phyloP scores from a whole-genome alignment of 2,888 invertebrate species.

The Dynastes hyllus region DNA sequence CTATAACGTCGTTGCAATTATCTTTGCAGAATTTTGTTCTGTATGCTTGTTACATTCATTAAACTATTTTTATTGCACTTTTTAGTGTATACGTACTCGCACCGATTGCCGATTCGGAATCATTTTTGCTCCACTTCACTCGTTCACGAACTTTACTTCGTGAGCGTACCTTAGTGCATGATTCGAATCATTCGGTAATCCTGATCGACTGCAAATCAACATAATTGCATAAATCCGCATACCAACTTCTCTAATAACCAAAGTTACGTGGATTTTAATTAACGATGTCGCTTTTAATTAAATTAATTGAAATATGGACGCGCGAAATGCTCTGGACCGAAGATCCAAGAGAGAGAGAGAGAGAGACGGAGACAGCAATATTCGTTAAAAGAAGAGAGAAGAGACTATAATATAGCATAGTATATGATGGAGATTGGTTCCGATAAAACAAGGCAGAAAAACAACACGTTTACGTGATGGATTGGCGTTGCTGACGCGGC shows the following conservation, averaged over 20 bases:
- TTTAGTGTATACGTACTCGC: no score
- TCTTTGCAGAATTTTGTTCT: no score
- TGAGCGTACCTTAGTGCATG: not conserved
- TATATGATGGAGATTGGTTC: not conserved
- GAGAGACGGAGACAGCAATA: no score
- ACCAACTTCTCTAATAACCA: not conserved
- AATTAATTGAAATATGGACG: conserved; percentile 38
- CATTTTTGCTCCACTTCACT: no score
- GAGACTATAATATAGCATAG: not conserved
- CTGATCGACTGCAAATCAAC: conserved; percentile 37
- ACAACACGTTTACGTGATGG: conserved; percentile 9
- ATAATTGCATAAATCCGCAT: conserved; percentile 36
- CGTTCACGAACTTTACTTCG: no score
- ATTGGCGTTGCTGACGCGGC: not conserved
- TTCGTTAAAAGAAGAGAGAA: not conserved
- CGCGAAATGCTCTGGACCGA: not conserved
- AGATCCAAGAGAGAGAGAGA: not conserved
- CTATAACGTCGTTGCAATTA: no score
- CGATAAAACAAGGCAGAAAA: conserved; percentile 11
- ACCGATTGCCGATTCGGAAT: no score
- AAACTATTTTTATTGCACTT: no score
- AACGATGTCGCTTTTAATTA: conserved; percentile 40
- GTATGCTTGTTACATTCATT: no score
- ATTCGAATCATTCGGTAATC: conserved; percentile 2
- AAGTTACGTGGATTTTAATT: conserved; percentile 39